Conservation (phyloP, 2,113 vertebrate species). For the Bufo gargarizans region DNA sequence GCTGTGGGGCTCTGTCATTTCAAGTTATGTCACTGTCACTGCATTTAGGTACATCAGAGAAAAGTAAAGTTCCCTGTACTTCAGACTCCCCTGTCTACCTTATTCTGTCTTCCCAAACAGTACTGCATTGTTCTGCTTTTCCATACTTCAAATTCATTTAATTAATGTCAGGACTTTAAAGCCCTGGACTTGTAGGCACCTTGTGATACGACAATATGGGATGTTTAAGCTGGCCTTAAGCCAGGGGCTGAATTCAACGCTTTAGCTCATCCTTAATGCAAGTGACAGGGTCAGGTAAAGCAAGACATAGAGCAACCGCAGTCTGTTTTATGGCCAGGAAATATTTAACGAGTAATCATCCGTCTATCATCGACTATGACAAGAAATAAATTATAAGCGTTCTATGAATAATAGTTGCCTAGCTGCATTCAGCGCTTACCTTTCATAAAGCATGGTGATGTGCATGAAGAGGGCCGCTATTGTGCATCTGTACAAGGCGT, state of each 20-base stretch:
- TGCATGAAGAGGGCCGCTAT: constrained; percentile 14
- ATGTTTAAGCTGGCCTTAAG: background rate
- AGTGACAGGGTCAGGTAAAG: constrained; percentile 39
- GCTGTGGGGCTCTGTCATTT: too few relatives aligned
- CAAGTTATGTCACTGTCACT: too few relatives aligned
- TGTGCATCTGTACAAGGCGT: background rate
- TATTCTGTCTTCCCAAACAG: background rate
- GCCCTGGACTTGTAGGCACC: constrained; percentile 5
- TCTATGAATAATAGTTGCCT: constrained; percentile 24
- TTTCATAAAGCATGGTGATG: constrained; percentile 14
- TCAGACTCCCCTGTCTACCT: background rate
- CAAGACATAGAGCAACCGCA: constrained; percentile 1
- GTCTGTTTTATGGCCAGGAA: constrained; percentile 27
- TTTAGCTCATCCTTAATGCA: constrained; percentile 33
- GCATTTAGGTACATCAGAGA: background rate
- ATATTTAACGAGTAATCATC: constrained; percentile 41
- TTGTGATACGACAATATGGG: constrained; percentile 26
- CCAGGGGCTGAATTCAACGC: background rate
- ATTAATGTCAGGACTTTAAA: constrained; percentile 17
- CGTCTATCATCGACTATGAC: constrained; percentile 29
- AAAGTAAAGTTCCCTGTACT: background rate
- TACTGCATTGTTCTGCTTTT: too few relatives aligned
- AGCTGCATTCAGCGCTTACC: constrained; percentile 26
- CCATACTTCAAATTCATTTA: background rate
- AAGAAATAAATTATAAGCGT: constrained; percentile 43